Conservation (phyloP, 2,113 vertebrate species). For the Rhea americana region DNA sequence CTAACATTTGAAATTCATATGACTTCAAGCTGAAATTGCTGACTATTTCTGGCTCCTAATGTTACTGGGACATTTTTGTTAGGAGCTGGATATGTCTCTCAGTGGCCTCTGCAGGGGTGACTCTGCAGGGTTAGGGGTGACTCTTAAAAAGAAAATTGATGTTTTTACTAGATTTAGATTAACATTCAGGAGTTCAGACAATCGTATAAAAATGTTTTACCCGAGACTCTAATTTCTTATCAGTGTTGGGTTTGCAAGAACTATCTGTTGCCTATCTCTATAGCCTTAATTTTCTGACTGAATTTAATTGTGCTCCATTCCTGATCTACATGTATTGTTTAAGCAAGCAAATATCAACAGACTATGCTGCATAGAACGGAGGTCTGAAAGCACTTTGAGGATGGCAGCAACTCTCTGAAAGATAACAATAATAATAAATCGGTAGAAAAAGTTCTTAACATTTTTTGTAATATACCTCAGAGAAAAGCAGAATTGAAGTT, state of each 20-base stretch:
- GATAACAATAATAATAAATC: not conserved
- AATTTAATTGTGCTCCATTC: not conserved
- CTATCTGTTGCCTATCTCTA: accelerated
- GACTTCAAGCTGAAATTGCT: not conserved
- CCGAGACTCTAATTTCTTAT: accelerated
- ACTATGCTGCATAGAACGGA: not conserved
- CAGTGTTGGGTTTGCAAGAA: accelerated
- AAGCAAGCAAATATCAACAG: not conserved
- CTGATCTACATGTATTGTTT: not conserved
- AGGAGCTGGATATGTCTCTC: not conserved
- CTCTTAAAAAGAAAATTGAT: not conserved
- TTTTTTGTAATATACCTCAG: not conserved
- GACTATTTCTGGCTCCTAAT: not conserved
- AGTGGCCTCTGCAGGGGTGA: not conserved
- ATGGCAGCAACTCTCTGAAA: not conserved
- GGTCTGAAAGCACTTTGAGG: not conserved
- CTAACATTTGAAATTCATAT: not conserved
- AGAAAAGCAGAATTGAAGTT: not conserved
- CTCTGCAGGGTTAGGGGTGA: no score
- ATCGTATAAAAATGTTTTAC: not conserved
- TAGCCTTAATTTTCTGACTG: accelerated
- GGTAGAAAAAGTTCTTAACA: not conserved
- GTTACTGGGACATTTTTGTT: not conserved
- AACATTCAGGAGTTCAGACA: not conserved
- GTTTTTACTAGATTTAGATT: not conserved